Evolutionary conservation across 1,140 invertebrate genomes (phyloP), one percentile per base, ranked within the genome.

Genomic region (Drosophila trapezifrons): DNA sequence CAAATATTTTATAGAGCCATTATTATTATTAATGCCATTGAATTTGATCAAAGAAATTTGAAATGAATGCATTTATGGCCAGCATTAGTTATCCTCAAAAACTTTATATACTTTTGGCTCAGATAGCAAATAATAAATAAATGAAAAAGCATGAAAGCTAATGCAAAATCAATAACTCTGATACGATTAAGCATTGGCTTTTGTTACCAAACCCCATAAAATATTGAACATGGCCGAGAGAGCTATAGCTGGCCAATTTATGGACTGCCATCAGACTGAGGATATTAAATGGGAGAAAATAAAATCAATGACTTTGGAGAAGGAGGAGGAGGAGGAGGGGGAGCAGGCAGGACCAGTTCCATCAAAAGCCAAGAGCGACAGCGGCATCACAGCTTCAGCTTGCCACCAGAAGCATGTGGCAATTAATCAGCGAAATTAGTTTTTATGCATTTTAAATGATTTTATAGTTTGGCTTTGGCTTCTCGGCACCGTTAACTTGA

Each of bases 401-500:
- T 40, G 54, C 62, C 56, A 74, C 74, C 71, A 65, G 52, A 49
- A 54, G 51, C 32, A 37, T 38, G 32, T 0, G 60, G 79, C 83
- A 87, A 87, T 87, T 87, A 87, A 87, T 87, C 83, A 87, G 86
- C 76, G 57, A 87, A 87, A 87, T 87, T 86, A 87, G 84, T 87
- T 87, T 72, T 87, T 87, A 87, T 87, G 84, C 84, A 87, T 87
- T 89, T 87, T 87, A 87, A 87, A 87, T 87, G 84, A 75, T 77
- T 78, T 82, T 69, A 51, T 76, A 73, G 66, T 58, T 71, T 58
- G 27, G 49, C 64, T 56, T 56, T 70, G 35, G 51, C 65, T 70
- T 2, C 15, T 37, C 37, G 37, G 56, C 74, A 76, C 83, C 82
- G 82, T 86, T 87, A 83, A 49, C 72, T 78, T 27, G 29, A 60